phyloP scores from a whole-genome alignment of 35 echinoderm and acorn worm genomes.

The Heliocidaris tuberculata region DNA sequence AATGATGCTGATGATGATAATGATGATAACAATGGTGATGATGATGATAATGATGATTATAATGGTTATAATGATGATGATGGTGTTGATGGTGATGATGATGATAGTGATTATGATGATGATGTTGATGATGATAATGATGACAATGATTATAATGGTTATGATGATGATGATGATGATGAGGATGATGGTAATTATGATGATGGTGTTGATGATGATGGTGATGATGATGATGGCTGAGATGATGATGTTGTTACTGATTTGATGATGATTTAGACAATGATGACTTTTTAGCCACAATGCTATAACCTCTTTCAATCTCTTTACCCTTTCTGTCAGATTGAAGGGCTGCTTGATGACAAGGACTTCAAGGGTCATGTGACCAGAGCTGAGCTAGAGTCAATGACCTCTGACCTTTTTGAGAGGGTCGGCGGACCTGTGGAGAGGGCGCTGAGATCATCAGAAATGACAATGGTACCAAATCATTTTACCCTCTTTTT shows the following conservation, averaged over 20 bases:
- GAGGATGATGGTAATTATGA: conserved; percentile 29
- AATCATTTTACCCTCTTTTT: not conserved
- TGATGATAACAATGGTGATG: too few species aligned
- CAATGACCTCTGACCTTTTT: conserved; percentile 79
- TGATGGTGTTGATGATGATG: conserved; percentile 42
- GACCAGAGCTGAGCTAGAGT: conserved; percentile 71
- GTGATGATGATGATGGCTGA: conserved; percentile 42
- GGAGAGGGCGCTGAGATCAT: conserved; percentile 61
- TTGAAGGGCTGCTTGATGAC: conserved; percentile 93
- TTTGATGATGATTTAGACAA: not conserved
- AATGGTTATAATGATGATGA: too few species aligned
- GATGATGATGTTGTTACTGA: not conserved
- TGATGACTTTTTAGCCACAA: not conserved
- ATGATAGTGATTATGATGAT: too few species aligned
- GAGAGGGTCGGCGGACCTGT: conserved; percentile 65
- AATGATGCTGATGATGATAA: not conserved
- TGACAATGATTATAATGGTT: conserved; percentile 34
- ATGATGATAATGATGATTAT: not conserved
- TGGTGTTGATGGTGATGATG: too few species aligned
- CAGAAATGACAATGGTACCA: conserved; percentile 87
- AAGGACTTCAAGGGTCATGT: conserved; percentile 77
- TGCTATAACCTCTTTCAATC: too few species aligned
- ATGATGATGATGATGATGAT: conserved; percentile 27
- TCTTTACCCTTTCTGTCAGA: conserved; percentile 44
- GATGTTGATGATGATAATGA: not conserved